These are phyloP conservation scores for Drosophila nigromelanica DNA, from an alignment of 1,140 invertebrate species.

Conservation along the genomic window DNA sequence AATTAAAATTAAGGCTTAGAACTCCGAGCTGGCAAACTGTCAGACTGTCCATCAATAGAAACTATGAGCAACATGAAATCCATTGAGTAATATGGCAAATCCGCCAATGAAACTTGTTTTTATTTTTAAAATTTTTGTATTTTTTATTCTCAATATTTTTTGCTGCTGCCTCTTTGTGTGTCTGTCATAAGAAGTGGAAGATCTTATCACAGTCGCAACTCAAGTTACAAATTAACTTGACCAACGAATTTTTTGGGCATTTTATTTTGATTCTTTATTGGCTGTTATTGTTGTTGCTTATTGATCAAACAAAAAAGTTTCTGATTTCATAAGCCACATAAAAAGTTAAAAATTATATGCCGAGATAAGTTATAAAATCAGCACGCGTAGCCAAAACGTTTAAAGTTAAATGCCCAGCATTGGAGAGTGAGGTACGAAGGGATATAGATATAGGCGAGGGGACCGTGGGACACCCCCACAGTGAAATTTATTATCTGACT, in stretches of 20 bases:
- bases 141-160: constrained; percentile 1
- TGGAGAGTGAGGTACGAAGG: constrained; percentile 5
- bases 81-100: constrained; percentile 71
- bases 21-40: constrained; percentile 39
- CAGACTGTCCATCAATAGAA: constrained; percentile 53
- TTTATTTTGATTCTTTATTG: constrained; percentile 25
- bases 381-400: constrained; percentile 76
- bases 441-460: background rate
- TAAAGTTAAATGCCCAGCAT: constrained; percentile 62
- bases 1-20: background rate
- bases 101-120: constrained; percentile 69
- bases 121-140: constrained; percentile 2
- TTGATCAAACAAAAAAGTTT: constrained; percentile 43
- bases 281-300: constrained; percentile 14
- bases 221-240: constrained; percentile 67
- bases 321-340: constrained; percentile 61
- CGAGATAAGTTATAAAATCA: constrained; percentile 69
- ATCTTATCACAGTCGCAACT: constrained; percentile 59
- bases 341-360: constrained; percentile 50
- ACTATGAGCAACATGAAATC: constrained; percentile 61
- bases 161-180: constrained; percentile 1
- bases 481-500: constrained; percentile 73
- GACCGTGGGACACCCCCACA: constrained; percentile 63
- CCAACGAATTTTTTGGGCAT: constrained; percentile 39
- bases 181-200: constrained; percentile 39